Conservation (phyloP, 2,888 invertebrate genomes). For the Phortica magna region DNA sequence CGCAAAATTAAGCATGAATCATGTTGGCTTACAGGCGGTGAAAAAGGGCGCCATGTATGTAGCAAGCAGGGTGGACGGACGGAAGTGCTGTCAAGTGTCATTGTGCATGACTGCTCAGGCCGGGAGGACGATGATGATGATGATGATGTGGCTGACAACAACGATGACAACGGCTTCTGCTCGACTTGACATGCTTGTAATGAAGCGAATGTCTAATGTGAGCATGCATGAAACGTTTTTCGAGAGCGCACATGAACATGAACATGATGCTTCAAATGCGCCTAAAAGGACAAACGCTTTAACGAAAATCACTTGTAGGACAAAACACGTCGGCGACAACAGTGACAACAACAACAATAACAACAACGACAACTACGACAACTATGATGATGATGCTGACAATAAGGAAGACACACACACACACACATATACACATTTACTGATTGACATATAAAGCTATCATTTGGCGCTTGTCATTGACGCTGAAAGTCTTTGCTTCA, state of each 20-base stretch:
- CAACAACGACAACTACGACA: constrained; percentile 38
- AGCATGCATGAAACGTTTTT: background rate
- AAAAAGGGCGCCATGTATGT: constrained; percentile 27
- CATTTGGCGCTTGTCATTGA: constrained; percentile 35
- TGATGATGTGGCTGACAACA: background rate
- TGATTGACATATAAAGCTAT: constrained; percentile 66
- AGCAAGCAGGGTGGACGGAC: constrained; percentile 26
- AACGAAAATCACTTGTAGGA: background rate
- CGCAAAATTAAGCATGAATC: background rate
- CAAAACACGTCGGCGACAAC: constrained; percentile 3
- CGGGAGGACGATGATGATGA: background rate
- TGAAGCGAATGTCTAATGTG: background rate
- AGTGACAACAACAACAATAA: constrained; percentile 24
- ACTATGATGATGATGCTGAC: too few relatives aligned
- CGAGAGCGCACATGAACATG: background rate
- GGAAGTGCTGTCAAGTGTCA: background rate
- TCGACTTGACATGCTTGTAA: constrained; percentile 12
- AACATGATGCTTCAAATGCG: background rate
- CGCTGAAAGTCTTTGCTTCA: constrained; percentile 25
- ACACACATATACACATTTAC: constrained; percentile 39
- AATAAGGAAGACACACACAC: constrained; percentile 63
- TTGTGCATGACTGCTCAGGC: background rate
- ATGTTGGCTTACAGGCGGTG: constrained; percentile 34
- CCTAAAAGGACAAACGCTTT: background rate
- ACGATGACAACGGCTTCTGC: background rate